Evolutionary conservation across 23 tunicate species (phyloP), one percentile per base, ranked within the genome.

Genomic region (Clavelina lepadiformis): DNA sequence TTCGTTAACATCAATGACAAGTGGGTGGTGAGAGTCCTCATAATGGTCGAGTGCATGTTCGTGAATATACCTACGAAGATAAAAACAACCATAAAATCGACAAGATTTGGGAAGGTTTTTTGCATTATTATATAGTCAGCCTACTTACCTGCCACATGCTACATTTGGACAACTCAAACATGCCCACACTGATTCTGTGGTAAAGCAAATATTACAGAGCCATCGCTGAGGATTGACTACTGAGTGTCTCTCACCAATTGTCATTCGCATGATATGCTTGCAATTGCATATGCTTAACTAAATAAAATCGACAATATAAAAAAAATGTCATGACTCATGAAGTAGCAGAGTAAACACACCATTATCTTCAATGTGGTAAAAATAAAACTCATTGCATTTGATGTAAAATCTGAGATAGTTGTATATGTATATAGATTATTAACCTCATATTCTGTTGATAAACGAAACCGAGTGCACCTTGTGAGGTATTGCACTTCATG

Each of bases 151-250:
- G 29, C 96, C 96, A 51, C 96, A 87, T 19, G 96, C 96, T n/a
- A 87, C 96, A 68, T 87, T 79, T 15, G 96, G 96, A 31, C 96
- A 87, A 52, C 96, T 87, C 29, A 87, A 50, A 61, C 96, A 87
- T 30, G 96, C 96, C 96, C 86, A 79, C 0, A 79, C 87, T 28
- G 96, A 87, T 46, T 87, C 96, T 37, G 96, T 87, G 5, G 96
- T 79, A 63, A 46, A 51, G 65, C 96, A 87, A 31, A 64, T 67
- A 35, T 68, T 73, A 58, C 96, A 87, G 28, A 79, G 31, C 96
- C 96, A 87, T 28, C 74, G 56, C 53, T 87, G 86, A 3, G 86
- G 86, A 45, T 79, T 87, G 37, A 79, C 85, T 2, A 74, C 83
- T 1, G 96, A 87, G 32, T 87, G 96, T 3, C 87, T 67, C 58